Percentiles rank a stretch among this genome's conserved stretches.
phyloP scores from a whole-genome alignment of 2,888 invertebrate genomes.

The Hesperia comma region DNA sequence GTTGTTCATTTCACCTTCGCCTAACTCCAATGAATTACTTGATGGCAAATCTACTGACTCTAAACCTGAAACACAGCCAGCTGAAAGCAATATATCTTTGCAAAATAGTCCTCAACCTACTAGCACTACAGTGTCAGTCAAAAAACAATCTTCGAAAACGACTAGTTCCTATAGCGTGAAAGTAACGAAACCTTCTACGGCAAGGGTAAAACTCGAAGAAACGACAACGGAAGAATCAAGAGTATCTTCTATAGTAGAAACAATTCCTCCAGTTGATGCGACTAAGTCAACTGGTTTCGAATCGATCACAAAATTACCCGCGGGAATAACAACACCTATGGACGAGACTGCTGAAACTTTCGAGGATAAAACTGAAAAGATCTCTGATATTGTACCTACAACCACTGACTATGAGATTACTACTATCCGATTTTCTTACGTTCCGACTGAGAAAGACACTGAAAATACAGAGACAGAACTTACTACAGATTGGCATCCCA shows the following conservation, averaged over 20 bases:
- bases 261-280: slow-evolving; percentile 63
- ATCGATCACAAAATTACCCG: slow-evolving; percentile 79
- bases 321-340: slow-evolving; percentile 72
- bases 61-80: slow-evolving; percentile 63
- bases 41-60: slow-evolving; percentile 54
- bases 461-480: slow-evolving; percentile 49
- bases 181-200: slow-evolving; percentile 51
- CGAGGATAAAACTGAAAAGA: slow-evolving; percentile 55
- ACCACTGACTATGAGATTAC: slow-evolving; percentile 73
- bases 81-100: slow-evolving; percentile 66
- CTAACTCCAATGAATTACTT: slow-evolving; percentile 47
- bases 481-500: slow-evolving; percentile 64
- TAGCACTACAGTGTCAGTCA: slow-evolving; percentile 50
- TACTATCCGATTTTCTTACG: slow-evolving; percentile 75
- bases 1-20: slow-evolving; percentile 48
- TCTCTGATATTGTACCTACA: slow-evolving; percentile 45
- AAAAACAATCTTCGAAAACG: slow-evolving; percentile 14
- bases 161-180: slow-evolving; percentile 40
- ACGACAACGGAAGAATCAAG: slow-evolving; percentile 51
- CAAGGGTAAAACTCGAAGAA: slow-evolving; percentile 52
- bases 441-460: slow-evolving; percentile 62
- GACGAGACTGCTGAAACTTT: slow-evolving; percentile 62
- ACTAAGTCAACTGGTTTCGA: slow-evolving; percentile 74
- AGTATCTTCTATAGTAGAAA: slow-evolving; percentile 51
- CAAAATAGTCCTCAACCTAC: slow-evolving; percentile 59